Base-by-base conservation (phyloP, 1,140 invertebrate species). In the Ips nitidus region DNA sequence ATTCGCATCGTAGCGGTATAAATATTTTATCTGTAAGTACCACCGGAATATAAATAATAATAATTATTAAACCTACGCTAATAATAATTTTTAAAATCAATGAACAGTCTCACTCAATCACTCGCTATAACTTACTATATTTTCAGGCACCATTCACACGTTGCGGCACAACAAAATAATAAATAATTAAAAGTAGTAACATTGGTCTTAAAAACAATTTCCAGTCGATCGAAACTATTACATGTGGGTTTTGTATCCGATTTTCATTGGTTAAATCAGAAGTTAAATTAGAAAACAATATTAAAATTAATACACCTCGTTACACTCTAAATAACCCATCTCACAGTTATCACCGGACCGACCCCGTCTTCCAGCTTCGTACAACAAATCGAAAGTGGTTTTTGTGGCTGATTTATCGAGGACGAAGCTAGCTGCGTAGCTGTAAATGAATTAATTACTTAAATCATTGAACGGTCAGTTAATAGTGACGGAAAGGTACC, bases 401-500 rank as follows among this genome's bases (percentile, higher is more conserved):
- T 86, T 86, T 22, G 87, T 89, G 78, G 87, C 86, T 8, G 81
- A 81, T 78, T 88, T 88, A 74, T 94, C 91, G 50, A 95, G 81
- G 1, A 94, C 81, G 79, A 91, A 94, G 77, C 93, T 94, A 59
- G 92, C 89, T 38, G 91, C 91, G 78, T 94, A 95, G 58, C 93
- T 95, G 79, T 39, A 82, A 81, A 22, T 22, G 22, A 22, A 22
- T 22, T 22, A 22, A 22, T 22, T 22, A 22, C 22, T 22, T 22
- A 22, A 22, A 69, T 53, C 60, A 65, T 22, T 22, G 22, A 22
- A 22, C 22, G 22, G 22, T 22, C 22, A 22, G 22, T 22, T 22
- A 22, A 22, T 22, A 22, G 22, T 22, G 22, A 22, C 22, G 22
- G 22, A 22, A 22, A 22, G 22, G 22, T 84, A 97, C 94, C 93